Base-by-base conservation (phyloP, 2,888 invertebrate genomes). In the Trissonchulus sp. region DNA sequence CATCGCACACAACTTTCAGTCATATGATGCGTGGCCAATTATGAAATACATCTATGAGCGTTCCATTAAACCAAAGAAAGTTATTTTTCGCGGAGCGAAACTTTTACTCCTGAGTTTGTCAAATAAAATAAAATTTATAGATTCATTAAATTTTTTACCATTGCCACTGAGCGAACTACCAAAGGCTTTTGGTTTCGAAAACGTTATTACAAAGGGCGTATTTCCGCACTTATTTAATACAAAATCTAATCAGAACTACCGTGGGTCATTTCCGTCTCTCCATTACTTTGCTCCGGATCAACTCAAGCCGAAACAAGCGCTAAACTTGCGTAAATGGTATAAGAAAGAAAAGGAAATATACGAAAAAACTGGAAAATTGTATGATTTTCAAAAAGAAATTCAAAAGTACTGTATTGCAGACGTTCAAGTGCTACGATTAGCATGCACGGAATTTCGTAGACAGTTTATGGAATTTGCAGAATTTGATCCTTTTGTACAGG, bases 211-310 rank as follows among this genome's bases (percentile, higher is more conserved):
- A 28, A 69, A 69, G 37, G 71, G 71, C 2, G n/a, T 34, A 28
- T 69, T 69, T 69, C 71, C 71, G n/a, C 71, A 69, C n/a, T 15
- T 23, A n/a, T n/a, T 69, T 33, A 69, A 69, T 36, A 69, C 33
- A 35, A 3, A 3, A 34, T 8, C 28, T 35, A 69, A 36, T n/a
- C 71, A 69, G 34, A 18, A 8, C 28, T 69, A 69, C 37, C 3
- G 8, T 35, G 34, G 28, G n/a, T 8, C 28, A n/a, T 23, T 69
- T 69, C 34, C 71, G 34, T 31, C 33, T 15, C 23, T 3, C 3
- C n/a, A 36, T 23, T 36, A 35, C n/a, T 69, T 69, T 69, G 36
- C n/a, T 36, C 33, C 71, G 3, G 3, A 36, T 23, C 23, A 36
- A 35, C 23, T 69, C 33, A 36, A 69, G 3, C 33, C 3, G n/a